Conservation (phyloP, 2,888 invertebrate species). For the Trichopria drosophilae region DNA sequence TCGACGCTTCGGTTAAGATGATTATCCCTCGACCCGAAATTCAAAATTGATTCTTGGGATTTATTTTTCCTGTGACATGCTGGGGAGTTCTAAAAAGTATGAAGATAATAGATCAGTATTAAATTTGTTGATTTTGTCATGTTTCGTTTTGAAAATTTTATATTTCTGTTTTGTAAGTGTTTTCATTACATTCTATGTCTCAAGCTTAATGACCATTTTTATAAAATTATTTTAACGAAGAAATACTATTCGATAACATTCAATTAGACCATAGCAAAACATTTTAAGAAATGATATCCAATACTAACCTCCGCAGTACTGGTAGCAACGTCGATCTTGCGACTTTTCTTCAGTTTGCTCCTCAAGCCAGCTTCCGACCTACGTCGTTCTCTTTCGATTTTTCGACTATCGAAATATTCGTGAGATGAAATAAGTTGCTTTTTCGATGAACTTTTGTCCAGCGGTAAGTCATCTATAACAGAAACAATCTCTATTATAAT, state of each 20-base stretch:
- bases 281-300: slow-evolving; percentile 10
- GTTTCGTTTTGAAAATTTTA: no score
- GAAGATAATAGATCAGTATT: not conserved
- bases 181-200: no score
- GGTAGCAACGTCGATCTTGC: slow-evolving; percentile 56
- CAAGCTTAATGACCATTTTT: no score
- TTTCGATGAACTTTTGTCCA: slow-evolving; percentile 69
- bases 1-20: slow-evolving; percentile 49
- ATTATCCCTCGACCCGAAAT: slow-evolving; percentile 45
- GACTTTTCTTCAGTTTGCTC: slow-evolving; percentile 64
- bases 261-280: no score
- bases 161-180: no score
- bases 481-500: not conserved
- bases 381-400: slow-evolving; percentile 71
- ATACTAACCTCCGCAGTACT: slow-evolving; percentile 47
- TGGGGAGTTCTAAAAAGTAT: slow-evolving; percentile 48
- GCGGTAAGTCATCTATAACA: slow-evolving; percentile 65
- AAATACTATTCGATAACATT: no score
- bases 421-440: slow-evolving; percentile 79
- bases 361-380: slow-evolving; percentile 67
- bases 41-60: slow-evolving; percentile 40
- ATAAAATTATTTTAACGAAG: no score
- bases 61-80: slow-evolving; percentile 46
- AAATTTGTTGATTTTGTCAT: no score
- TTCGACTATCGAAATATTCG: slow-evolving; percentile 85